phyloP scores from a whole-genome alignment of 2,113 vertebrate species.

The Ranitomeya variabilis region DNA sequence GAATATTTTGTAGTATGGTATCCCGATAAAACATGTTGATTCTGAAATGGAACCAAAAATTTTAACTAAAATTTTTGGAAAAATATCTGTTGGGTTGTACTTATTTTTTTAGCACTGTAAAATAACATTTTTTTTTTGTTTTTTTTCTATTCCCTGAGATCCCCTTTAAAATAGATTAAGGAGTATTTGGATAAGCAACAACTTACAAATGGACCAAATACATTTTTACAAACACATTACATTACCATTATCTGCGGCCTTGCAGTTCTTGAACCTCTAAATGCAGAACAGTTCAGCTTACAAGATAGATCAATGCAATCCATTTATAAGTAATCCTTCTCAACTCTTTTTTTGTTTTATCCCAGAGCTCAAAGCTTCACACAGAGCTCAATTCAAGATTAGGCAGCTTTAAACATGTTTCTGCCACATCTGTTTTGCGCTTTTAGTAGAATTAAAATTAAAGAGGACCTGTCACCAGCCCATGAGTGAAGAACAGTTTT shows the following conservation, averaged over 20 bases:
- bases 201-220: background rate
- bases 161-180: no score
- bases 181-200: background rate
- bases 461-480: no score
- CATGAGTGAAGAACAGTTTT: background rate
- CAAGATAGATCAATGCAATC: slow-evolving; percentile 67
- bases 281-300: slow-evolving; percentile 66
- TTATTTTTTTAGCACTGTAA: no score
- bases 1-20: no score
- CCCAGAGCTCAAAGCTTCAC: slow-evolving; percentile 24
- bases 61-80: no score
- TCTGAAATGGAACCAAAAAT: no score
- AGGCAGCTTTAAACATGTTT: background rate
- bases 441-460: background rate
- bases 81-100: no score
- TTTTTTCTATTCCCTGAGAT: no score
- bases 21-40: no score
- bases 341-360: slow-evolving; percentile 57
- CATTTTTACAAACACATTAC: background rate
- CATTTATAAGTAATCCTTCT: slow-evolving; percentile 71
- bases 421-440: background rate
- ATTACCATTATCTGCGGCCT: slow-evolving; percentile 55
- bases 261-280: slow-evolving; percentile 61
- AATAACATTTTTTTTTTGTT: no score
- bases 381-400: slow-evolving; percentile 17